phyloP scores from a whole-genome alignment of 2,113 vertebrate genomes.

The Stegostoma tigrinum region DNA sequence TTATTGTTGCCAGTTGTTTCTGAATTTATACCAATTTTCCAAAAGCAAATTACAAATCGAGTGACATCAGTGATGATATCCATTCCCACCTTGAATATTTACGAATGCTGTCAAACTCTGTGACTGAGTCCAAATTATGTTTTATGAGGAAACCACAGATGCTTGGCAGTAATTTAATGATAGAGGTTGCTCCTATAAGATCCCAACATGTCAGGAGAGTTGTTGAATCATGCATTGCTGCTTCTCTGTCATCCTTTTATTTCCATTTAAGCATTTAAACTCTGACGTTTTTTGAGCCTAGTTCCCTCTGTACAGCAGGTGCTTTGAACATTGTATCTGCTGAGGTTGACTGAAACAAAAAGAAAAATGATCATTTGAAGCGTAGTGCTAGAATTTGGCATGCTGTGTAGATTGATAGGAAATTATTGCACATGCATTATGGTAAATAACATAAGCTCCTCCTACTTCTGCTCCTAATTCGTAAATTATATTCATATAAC shows the following conservation, averaged over 20 bases:
- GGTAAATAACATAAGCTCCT: neutral
- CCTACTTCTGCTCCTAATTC: no score
- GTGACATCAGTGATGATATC: neutral
- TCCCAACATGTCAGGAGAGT: neutral
- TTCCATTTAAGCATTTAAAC: neutral
- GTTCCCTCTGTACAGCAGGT: neutral
- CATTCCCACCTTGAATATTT: neutral
- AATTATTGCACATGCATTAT: neutral
- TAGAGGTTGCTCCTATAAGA: neutral
- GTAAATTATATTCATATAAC: neutral
- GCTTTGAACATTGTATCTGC: neutral
- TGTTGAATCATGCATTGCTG: neutral
- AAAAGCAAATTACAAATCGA: neutral
- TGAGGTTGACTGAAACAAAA: neutral
- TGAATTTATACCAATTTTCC: neutral
- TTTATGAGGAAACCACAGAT: neutral
- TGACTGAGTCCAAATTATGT: neutral
- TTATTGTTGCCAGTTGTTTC: neutral
- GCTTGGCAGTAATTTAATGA: neutral
- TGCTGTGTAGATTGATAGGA: neutral
- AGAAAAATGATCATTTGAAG: neutral
- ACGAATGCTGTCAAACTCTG: neutral
- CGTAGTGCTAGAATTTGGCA: neutral
- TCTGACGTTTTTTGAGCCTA: neutral
- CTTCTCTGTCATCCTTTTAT: neutral